A percentile compares a stretch with the other conserved stretches of the same genome.
phyloP scores from a whole-genome alignment of 2,888 invertebrate genomes.

The Chromoteleia sp. region DNA sequence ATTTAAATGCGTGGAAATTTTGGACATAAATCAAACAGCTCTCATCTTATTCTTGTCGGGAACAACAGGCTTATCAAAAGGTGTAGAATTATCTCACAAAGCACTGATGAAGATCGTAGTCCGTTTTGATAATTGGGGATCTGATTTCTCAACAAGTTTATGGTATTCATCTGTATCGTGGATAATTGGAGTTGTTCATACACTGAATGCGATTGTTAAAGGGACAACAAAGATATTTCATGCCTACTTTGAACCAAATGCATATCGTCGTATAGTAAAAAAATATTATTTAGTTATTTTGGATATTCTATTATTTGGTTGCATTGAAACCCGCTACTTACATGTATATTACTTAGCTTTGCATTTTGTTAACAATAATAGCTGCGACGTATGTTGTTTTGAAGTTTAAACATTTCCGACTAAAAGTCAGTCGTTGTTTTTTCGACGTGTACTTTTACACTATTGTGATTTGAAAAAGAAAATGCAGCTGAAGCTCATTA shows the following conservation, averaged over 20 bases:
- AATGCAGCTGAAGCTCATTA: too few species aligned
- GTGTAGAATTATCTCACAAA: constrained; percentile 75
- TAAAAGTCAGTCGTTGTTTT: too few species aligned
- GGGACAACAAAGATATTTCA: constrained; percentile 71
- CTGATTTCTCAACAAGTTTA: constrained; percentile 26
- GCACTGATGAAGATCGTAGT: constrained; percentile 65
- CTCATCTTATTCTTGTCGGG: constrained; percentile 79
- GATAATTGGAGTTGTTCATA: constrained; percentile 75
- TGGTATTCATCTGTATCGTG: constrained; percentile 77
- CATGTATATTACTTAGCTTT: too few species aligned
- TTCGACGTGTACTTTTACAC: too few species aligned
- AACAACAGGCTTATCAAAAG: constrained; percentile 79
- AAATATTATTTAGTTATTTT: too few species aligned
- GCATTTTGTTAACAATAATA: too few species aligned
- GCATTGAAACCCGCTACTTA: too few species aligned
- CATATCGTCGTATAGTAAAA: constrained; percentile 74
- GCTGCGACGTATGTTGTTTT: too few species aligned
- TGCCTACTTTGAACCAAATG: constrained; percentile 73
- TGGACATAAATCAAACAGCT: constrained; percentile 66
- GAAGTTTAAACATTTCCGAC: too few species aligned
- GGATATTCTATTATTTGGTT: too few species aligned
- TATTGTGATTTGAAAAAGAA: too few species aligned
- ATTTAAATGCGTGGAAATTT: constrained; percentile 71
- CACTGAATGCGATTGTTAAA: constrained; percentile 62
- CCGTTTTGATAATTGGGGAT: neutral